phyloP scores from a whole-genome alignment of 2,888 invertebrate species.

The Bellardia bayeri region DNA sequence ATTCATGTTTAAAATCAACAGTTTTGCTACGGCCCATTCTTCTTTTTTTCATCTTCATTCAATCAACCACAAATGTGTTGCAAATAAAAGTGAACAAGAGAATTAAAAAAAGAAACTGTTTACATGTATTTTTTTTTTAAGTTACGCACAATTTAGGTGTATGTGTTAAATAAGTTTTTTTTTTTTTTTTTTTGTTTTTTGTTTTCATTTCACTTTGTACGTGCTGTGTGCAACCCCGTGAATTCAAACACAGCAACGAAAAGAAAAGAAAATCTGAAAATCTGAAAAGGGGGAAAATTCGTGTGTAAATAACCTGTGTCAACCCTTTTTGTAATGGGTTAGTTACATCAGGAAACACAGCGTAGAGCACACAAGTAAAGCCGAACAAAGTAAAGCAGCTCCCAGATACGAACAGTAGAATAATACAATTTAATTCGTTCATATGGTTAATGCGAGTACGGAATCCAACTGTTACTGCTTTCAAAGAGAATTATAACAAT shows the following conservation, averaged over 20 bases:
- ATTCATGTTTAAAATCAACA: conserved; percentile 51
- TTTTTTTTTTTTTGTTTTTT: background rate
- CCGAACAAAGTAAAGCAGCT: background rate
- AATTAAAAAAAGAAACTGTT: conserved; percentile 4
- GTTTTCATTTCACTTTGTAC: conserved; percentile 1
- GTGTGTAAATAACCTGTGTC: conserved; percentile 58
- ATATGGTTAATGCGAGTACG: background rate
- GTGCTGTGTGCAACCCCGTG: conserved; percentile 65
- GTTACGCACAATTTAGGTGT: conserved; percentile 59
- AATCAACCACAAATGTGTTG: conserved; percentile 59
- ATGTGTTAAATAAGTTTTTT: conserved; percentile 2
- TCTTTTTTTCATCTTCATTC: background rate
- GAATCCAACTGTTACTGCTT: conserved; percentile 25
- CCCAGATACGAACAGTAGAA: background rate
- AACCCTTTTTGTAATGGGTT: conserved; percentile 51
- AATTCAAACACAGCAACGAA: conserved; percentile 36
- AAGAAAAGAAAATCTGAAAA: no score
- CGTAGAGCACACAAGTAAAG: background rate
- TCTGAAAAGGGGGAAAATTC: conserved; percentile 21
- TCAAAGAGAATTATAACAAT: background rate
- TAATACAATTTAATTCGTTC: conserved; percentile 21
- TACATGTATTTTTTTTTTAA: conserved; percentile 37
- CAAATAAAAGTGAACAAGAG: conserved; percentile 1
- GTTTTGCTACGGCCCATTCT: conserved; percentile 1
- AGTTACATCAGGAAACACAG: conserved; percentile 18